A percentile compares a stretch with the other conserved stretches of the same genome.
Evolutionary conservation across 2,797 vertebrate species (phyloP).

Genomic region (Nyctalus aviator): DNA sequence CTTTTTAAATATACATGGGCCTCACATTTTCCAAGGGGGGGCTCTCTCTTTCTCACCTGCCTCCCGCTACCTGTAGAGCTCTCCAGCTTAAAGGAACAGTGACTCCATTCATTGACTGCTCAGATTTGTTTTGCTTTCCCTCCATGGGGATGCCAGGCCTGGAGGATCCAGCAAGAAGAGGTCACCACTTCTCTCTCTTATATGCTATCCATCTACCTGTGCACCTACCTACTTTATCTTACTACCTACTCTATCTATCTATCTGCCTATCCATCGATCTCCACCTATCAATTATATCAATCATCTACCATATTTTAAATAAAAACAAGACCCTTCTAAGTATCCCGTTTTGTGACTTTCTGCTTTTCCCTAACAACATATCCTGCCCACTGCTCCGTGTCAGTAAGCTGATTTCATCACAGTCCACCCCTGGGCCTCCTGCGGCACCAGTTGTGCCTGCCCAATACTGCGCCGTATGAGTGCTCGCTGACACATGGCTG

Average conservation of each 20-base stretch:
- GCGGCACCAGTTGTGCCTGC: background rate
- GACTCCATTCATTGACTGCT: background rate
- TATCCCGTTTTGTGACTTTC: background rate
- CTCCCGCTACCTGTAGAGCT: background rate
- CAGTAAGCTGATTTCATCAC: background rate
- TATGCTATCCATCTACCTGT: background rate
- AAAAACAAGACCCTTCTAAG: background rate
- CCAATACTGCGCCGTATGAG: rapidly evolving
- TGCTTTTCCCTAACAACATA: background rate
- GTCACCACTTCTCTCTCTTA: background rate
- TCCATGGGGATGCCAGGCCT: background rate
- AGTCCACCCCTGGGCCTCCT: background rate
- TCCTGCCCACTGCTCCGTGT: background rate
- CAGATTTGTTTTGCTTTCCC: background rate
- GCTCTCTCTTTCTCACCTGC: conserved; percentile 24
- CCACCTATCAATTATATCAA: background rate
- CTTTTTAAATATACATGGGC: conserved; percentile 61
- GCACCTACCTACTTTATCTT: too few species aligned
- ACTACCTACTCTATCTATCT: too few species aligned
- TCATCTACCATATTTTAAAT: background rate
- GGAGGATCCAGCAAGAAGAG: background rate
- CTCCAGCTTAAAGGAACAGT: background rate
- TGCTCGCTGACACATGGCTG: too few species aligned
- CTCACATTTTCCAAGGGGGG: conserved; percentile 65
- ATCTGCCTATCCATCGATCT: background rate